These are phyloP conservation scores for Stomatorhinus ivindoensis DNA, from an alignment of 2,113 vertebrate genomes.

Conservation along the genomic window DNA sequence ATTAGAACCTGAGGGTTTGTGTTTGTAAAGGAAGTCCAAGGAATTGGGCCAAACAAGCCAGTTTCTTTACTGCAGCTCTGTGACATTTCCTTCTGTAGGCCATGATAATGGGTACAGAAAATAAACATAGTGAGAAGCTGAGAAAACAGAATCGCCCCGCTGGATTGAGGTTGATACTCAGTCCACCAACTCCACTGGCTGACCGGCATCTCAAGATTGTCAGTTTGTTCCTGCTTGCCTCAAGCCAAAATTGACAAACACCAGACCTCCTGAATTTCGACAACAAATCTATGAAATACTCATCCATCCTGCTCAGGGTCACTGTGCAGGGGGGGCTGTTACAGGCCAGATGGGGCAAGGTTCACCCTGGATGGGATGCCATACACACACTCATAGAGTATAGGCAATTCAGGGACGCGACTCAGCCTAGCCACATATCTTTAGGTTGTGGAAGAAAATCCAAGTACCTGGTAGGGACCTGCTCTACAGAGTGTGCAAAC, in stretches of 20 bases:
- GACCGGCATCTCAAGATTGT: neutral
- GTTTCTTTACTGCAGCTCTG: constrained; percentile 28
- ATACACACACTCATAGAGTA: neutral
- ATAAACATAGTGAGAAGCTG: constrained; percentile 23
- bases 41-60: constrained; percentile 3
- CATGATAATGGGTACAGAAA: constrained; percentile 35
- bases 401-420: neutral
- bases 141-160: neutral
- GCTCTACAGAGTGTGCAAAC: neutral
- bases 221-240: too few species aligned
- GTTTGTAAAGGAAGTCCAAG: constrained; percentile 33
- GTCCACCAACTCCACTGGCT: neutral
- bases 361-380: neutral
- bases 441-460: neutral
- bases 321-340: neutral
- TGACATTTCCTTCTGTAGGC: constrained; percentile 36
- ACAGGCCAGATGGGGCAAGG: neutral
- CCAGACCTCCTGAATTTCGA: neutral
- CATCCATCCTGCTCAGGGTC: neutral
- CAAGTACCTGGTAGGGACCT: neutral
- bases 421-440: neutral
- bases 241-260: neutral
- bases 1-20: constrained; percentile 22
- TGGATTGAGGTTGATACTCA: neutral
- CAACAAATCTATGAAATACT: neutral